Conservation (phyloP, 2,888 invertebrate genomes). For the Oegoconia quadripuncta region DNA sequence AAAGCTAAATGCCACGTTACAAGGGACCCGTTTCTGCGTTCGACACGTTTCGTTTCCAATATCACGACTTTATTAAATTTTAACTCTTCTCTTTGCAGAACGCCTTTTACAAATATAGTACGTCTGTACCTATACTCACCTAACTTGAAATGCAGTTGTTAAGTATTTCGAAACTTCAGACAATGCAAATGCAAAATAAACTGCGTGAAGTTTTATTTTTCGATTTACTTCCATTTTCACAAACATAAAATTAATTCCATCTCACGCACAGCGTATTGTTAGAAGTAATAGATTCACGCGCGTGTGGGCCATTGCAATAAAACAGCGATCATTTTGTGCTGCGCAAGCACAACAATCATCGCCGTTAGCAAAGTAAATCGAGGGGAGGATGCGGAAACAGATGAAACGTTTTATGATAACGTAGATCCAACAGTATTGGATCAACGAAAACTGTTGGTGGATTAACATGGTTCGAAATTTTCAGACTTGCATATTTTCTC, state of each 20-base stretch:
- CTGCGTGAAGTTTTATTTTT: too few species aligned
- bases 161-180: not conserved
- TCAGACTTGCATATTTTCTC: not conserved
- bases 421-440: constrained; percentile 11
- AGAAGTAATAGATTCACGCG: constrained; percentile 44
- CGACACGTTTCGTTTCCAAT: constrained; percentile 44
- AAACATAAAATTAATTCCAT: constrained; percentile 26
- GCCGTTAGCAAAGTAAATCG: constrained; percentile 65
- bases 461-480: not conserved
- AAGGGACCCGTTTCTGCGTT: constrained; percentile 41
- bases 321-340: constrained; percentile 45
- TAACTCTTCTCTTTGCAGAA: constrained; percentile 14
- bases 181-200: not conserved
- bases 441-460: constrained; percentile 10
- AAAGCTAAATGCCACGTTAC: constrained; percentile 60
- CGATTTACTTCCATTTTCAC: not conserved
- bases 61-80: constrained; percentile 44
- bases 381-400: constrained; percentile 62
- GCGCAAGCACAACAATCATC: constrained; percentile 46
- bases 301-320: constrained; percentile 62
- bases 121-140: not conserved
- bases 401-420: constrained; percentile 28
- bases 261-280: constrained; percentile 37
- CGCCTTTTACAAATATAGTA: not conserved
- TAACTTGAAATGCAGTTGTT: not conserved